Evolutionary conservation across 2,797 vertebrate genomes (phyloP).

Genomic region (Syngnathus acus): DNA sequence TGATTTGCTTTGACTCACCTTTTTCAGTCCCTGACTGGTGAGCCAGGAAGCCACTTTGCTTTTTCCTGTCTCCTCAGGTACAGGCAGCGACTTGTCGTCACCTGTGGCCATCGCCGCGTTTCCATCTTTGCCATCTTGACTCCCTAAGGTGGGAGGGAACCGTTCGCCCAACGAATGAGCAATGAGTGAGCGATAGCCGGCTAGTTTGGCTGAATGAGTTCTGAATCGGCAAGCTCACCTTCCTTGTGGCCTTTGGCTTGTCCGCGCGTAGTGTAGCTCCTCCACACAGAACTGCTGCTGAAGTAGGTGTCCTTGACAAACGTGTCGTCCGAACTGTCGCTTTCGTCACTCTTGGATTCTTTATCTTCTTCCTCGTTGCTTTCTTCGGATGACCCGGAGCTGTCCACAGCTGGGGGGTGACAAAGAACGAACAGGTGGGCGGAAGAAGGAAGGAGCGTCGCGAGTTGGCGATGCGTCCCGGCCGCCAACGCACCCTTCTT

Average conservation of each 20-base stretch:
- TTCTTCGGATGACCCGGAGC: constrained; percentile 61
- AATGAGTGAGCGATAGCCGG: neutral
- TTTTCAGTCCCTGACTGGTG: constrained; percentile 75
- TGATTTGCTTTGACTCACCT: constrained; percentile 30
- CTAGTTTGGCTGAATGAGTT: no score
- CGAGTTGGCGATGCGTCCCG: neutral
- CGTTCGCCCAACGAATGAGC: neutral
- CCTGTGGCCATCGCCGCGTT: constrained; percentile 33
- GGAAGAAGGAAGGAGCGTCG: no score
- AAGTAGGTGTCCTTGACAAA: constrained; percentile 88
- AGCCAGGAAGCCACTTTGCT: constrained; percentile 95
- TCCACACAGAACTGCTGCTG: constrained; percentile 85
- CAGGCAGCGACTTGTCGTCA: constrained; percentile 78
- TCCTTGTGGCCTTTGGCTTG: constrained; percentile 89
- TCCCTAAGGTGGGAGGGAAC: constrained; percentile 47
- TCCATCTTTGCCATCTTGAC: constrained; percentile 76
- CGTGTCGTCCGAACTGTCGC: constrained; percentile 91
- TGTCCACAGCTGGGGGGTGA: constrained; percentile 42
- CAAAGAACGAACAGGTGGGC: neutral
- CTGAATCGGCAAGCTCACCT: constrained; percentile 46
- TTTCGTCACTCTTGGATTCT: constrained; percentile 83
- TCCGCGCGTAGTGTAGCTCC: constrained; percentile 91
- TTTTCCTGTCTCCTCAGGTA: constrained; percentile 86
- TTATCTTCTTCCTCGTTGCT: constrained; percentile 80
- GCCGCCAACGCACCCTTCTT: constrained; percentile 36